Evolutionary conservation across 2,797 vertebrate genomes (phyloP).

Genomic region (Astyanax mexicanus): DNA sequence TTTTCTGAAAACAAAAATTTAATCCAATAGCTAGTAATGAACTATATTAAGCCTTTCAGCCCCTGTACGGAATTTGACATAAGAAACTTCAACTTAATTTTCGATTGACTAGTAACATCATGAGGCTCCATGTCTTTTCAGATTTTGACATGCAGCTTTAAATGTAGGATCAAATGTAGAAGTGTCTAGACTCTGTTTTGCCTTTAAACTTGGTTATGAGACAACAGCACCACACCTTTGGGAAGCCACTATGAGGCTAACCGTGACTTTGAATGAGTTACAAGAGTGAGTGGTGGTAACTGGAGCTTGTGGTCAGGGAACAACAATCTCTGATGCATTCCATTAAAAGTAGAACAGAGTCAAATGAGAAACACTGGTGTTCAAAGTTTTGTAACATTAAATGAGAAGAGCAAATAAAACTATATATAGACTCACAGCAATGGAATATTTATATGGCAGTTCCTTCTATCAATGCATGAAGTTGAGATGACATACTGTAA

Average conservation of each 20-base stretch:
- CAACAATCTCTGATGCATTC: background rate
- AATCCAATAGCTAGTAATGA: background rate
- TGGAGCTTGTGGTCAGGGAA: background rate
- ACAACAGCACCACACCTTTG: background rate
- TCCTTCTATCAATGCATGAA: too few relatives aligned
- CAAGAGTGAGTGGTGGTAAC: background rate
- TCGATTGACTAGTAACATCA: background rate
- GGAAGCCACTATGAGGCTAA: background rate
- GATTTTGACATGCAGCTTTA: background rate
- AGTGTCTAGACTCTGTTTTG: background rate
- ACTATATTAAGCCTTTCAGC: background rate
- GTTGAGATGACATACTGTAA: too few relatives aligned
- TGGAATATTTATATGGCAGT: background rate
- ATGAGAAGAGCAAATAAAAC: background rate
- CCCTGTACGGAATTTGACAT: background rate
- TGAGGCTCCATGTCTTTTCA: background rate
- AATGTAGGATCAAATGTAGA: background rate
- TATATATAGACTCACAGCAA: background rate
- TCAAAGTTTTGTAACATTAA: background rate
- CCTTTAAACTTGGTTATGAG: constrained; percentile 1
- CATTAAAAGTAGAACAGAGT: background rate
- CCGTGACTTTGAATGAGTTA: constrained; percentile 1
- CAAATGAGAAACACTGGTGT: background rate
- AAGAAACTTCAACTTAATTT: background rate
- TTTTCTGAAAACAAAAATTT: background rate